Base-by-base conservation (phyloP, 2,113 vertebrate genomes). In the Crotophaga sulcirostris region DNA sequence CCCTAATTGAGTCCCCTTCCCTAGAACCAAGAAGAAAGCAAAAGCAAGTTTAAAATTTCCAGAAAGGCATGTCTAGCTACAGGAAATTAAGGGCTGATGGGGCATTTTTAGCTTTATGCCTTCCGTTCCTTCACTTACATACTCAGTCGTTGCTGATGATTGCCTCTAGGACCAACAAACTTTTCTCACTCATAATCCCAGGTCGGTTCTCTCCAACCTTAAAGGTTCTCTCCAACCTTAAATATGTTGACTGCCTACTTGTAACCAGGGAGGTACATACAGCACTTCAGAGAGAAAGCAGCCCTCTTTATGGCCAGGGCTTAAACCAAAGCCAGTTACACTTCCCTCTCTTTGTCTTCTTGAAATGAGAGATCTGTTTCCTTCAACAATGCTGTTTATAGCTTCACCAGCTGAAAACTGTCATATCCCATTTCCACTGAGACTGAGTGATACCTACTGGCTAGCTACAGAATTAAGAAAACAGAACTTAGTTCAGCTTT, bases 351-450 rank as follows among this genome's bases (percentile, higher is more conserved):
- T 75, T 51, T 60, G 44, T 88, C 40, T 21, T 84, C 51, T 75
- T 33, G 29, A 93, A 91, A 90, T 42, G 55, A 89, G 20, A 78
- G 33, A 34, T 64, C 45, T 89, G 45, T 66, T 96, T 95, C 81
- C 67, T 85, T 74, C 9, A 9, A 90, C 54, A 74, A 45, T 60
- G 23, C 28, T 63, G 38, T 75, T 88, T 74, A 75, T 75, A 84
- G 34, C 28, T 87, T 58, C 93, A 74, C 85, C 79, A 90, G 68
- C 81, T 92, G 92, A 96, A 87, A 93, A 68, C 52, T 84, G 83
- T 93, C 90, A 75, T 59, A 84, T 70, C 15, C 47, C 44, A 64
- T 93, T 96, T 93, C 83, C 83, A 90, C 83, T 51, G 68, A 68
- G 90, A 60, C 36, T 60, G 68, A 52, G 28, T 60, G 80, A 62